Evolutionary conservation across 2,113 vertebrate genomes (phyloP), one percentile per base, ranked within the genome.

Genomic region (Columba livia): DNA sequence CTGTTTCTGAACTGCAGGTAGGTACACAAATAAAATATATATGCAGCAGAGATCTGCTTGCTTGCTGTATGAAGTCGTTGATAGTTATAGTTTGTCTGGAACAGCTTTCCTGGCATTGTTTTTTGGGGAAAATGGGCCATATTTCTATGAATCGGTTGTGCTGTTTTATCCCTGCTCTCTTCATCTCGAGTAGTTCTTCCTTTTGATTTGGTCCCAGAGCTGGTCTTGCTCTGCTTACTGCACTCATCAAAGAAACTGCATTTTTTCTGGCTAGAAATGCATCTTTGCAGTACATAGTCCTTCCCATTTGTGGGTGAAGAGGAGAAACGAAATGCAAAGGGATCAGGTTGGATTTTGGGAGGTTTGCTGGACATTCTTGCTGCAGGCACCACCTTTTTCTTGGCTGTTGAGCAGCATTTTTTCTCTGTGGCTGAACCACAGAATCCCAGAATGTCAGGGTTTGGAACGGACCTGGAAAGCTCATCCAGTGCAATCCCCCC

Each of bases 21-120:
- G 48, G 28, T 11, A 11, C 12, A 85, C 34, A 42, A 48, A 20
- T 34, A 29, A 47, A 62, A 36, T 3, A 32, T 0, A 1, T 19
- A 7, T 47, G 5, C 32, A 26, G 17, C 36, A 42, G 31, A 48
- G 31, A 38, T 28, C 9, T 44, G 44, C n/a, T 78, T 44, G 42
- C 18, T 15, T 72, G 38, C 47, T 75, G 48, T 1, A 1, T 56
- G 40, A 47, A 20, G 48, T 36, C 36, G 23, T 14, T 80, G 26
- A 11, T 31, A 0, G 2, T 40, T 75, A 28, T 0, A 4, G 16
- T 25, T 40, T 15, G 11, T 44, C 7, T 71, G 60, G 23, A 47
- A 40, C 11, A 80, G 21, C 60, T 78, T 54, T 65, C 7, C 44
- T 62, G 69, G 19, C 1, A 4, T 15, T 51, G 58, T 0, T 10